These are phyloP conservation scores for Drosophila anomalata DNA, from an alignment of 2,888 invertebrate species.

Conservation along the genomic window DNA sequence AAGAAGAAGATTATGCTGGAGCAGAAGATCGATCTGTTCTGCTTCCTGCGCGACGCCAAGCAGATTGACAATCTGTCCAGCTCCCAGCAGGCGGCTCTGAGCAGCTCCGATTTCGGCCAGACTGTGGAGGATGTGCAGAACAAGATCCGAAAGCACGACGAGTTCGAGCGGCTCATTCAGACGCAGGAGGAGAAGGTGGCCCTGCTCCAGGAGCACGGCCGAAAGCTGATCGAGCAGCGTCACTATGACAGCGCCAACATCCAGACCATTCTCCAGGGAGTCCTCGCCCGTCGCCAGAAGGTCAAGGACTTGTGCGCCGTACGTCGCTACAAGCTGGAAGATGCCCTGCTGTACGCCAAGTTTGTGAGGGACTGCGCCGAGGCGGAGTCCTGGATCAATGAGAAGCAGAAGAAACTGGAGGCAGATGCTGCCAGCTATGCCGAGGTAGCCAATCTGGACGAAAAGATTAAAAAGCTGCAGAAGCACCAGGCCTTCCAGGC, in stretches of 20 bases:
- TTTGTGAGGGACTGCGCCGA: slow-evolving; percentile 96
- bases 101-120: slow-evolving; percentile 89
- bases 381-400: slow-evolving; percentile 95
- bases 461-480: slow-evolving; percentile 97
- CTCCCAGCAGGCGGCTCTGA: slow-evolving; percentile 92
- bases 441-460: slow-evolving; percentile 93
- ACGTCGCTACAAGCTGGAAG: slow-evolving; percentile 89
- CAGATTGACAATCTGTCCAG: slow-evolving; percentile 94
- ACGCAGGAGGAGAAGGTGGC: slow-evolving; percentile 94
- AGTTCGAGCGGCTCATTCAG: slow-evolving; percentile 94
- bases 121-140: slow-evolving; percentile 95
- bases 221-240: slow-evolving; percentile 93
- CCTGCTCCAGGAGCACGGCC: slow-evolving; percentile 92
- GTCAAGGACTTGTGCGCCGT: slow-evolving; percentile 87
- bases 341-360: slow-evolving; percentile 93
- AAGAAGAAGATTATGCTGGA: slow-evolving; percentile 94
- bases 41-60: slow-evolving; percentile 96
- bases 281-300: slow-evolving; percentile 89
- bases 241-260: slow-evolving; percentile 95
- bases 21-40: slow-evolving; percentile 96
- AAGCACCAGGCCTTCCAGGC: slow-evolving; percentile 98
- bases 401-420: slow-evolving; percentile 94
- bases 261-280: slow-evolving; percentile 89
- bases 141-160: slow-evolving; percentile 96
- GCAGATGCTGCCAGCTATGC: slow-evolving; percentile 87